Evolutionary conservation across 1,140 invertebrate genomes (phyloP).

Genomic region (Chrysomallon squamiferum): DNA sequence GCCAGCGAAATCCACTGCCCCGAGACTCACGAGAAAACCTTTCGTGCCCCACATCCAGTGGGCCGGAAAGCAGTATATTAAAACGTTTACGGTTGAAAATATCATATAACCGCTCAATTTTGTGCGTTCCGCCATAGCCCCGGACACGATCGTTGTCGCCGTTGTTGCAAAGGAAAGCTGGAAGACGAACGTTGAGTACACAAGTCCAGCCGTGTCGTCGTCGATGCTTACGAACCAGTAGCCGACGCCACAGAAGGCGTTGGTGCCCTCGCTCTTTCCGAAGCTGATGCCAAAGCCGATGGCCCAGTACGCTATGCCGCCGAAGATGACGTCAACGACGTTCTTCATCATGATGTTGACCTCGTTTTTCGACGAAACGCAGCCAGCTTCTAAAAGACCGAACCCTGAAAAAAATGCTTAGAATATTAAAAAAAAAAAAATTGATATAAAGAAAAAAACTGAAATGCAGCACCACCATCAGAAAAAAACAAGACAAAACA

Average conservation of each 20-base stretch:
- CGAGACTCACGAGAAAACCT: slow-evolving; percentile 38
- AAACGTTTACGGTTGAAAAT: slow-evolving; percentile 67
- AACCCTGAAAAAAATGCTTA: slow-evolving; percentile 60
- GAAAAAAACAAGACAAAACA: no score
- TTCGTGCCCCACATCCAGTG: slow-evolving; percentile 74
- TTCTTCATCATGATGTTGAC: slow-evolving; percentile 72
- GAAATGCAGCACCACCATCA: background rate
- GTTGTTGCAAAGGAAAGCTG: slow-evolving; percentile 59
- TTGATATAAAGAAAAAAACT: background rate
- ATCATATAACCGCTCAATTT: slow-evolving; percentile 67
- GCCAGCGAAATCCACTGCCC: slow-evolving; percentile 69
- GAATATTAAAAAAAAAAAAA: background rate
- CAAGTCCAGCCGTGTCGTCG: slow-evolving; percentile 55
- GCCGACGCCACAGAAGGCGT: slow-evolving; percentile 73
- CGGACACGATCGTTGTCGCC: slow-evolving; percentile 64
- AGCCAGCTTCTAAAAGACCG: slow-evolving; percentile 69
- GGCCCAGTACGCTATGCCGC: slow-evolving; percentile 92
- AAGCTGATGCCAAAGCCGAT: slow-evolving; percentile 94
- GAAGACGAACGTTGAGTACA: slow-evolving; percentile 51
- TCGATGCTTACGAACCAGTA: slow-evolving; percentile 65
- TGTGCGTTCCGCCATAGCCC: slow-evolving; percentile 70
- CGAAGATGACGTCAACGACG: slow-evolving; percentile 77
- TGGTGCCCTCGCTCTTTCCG: slow-evolving; percentile 72
- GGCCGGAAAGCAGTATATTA: slow-evolving; percentile 91
- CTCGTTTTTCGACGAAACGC: slow-evolving; percentile 68